phyloP scores from a whole-genome alignment of 2,113 vertebrate species.

The Malurus elegans region DNA sequence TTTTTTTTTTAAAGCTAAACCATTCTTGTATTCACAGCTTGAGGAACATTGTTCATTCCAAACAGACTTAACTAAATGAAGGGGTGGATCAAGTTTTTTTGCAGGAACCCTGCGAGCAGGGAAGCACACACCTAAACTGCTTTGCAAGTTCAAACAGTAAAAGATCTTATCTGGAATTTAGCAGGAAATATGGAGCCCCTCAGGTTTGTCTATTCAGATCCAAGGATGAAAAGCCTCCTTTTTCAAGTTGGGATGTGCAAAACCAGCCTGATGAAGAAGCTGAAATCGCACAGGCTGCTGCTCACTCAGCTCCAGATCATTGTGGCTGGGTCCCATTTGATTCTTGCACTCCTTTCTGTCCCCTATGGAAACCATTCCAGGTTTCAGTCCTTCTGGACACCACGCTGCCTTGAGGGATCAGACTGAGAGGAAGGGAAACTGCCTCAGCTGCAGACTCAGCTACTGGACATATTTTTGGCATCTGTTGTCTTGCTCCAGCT shows the following conservation, averaged over 20 bases:
- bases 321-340: neutral
- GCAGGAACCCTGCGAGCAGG: neutral
- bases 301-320: neutral
- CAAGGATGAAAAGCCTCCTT: neutral
- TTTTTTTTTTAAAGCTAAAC: neutral
- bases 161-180: conserved; percentile 16
- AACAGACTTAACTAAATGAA: neutral
- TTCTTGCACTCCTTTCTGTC: neutral
- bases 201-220: neutral
- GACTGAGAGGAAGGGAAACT: neutral
- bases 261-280: neutral
- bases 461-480: neutral
- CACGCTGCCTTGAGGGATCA: fast-evolving
- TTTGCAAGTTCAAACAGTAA: conserved; percentile 34
- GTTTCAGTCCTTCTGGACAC: neutral
- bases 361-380: neutral
- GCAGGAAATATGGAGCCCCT: conserved; percentile 19
- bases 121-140: conserved; percentile 11
- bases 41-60: neutral
- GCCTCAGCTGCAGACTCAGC: neutral
- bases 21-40: neutral
- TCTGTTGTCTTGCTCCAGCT: neutral
- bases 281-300: neutral
- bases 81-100: neutral
- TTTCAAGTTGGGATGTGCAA: neutral